Conservation (phyloP, 2,888 invertebrate genomes). For the Acheta domesticus region DNA sequence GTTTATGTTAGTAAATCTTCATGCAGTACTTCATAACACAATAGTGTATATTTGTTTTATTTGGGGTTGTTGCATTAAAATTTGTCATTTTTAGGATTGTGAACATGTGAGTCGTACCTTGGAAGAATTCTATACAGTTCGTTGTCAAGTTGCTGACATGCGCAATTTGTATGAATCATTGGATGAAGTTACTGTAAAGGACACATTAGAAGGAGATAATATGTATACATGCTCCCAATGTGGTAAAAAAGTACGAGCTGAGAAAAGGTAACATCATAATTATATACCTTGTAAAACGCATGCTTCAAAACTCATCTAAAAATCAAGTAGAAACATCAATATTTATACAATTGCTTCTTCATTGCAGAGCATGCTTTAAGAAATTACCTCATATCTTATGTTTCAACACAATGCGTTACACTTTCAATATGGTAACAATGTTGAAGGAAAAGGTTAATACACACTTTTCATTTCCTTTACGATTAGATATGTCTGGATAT, state of each 20-base stretch:
- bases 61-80: not conserved
- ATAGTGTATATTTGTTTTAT: no score
- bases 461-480: slow-evolving; percentile 91
- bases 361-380: slow-evolving; percentile 81
- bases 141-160: slow-evolving; percentile 97
- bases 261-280: slow-evolving; percentile 64
- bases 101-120: slow-evolving; percentile 90
- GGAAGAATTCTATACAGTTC: slow-evolving; percentile 94
- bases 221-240: slow-evolving; percentile 97
- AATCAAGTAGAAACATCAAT: no score
- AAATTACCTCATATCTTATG: slow-evolving; percentile 89
- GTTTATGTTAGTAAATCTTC: no score
- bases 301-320: no score
- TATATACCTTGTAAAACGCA: not conserved
- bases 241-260: slow-evolving; percentile 90
- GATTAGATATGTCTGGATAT: slow-evolving; percentile 91
- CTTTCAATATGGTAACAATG: slow-evolving; percentile 97
- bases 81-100: slow-evolving; percentile 64
- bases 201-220: slow-evolving; percentile 93
- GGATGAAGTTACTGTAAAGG: slow-evolving; percentile 96
- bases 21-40: no score
- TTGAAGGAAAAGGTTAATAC: slow-evolving; percentile 96
- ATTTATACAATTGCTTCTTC: no score
- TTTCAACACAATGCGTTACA: slow-evolving; percentile 96
- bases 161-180: slow-evolving; percentile 89